Percentiles rank a stretch among this genome's conserved stretches.
Conservation (phyloP, 1,140 invertebrate genomes). For the Dysdera silvatica region DNA sequence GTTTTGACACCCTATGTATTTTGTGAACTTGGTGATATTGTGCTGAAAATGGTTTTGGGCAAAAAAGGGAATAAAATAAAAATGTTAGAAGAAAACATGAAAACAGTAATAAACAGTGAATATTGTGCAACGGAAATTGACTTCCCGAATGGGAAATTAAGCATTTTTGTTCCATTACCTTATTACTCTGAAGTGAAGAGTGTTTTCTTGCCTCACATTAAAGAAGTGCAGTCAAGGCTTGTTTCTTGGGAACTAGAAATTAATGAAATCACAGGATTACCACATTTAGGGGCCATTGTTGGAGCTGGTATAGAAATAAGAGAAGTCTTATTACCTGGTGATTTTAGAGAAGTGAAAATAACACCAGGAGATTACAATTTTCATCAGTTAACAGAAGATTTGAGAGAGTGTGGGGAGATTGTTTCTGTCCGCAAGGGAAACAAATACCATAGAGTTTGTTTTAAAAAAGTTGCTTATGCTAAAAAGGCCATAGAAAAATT, state of each 20-base stretch:
- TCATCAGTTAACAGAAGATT: slow-evolving; percentile 2
- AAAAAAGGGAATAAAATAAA: neutral
- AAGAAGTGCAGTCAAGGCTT: slow-evolving; percentile 3
- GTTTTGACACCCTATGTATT: neutral
- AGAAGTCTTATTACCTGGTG: slow-evolving; percentile 20
- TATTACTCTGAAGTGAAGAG: neutral
- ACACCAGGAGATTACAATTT: neutral
- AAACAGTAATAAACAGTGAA: slow-evolving; percentile 1
- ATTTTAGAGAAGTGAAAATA: slow-evolving; percentile 16
- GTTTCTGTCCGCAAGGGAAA: slow-evolving; percentile 4
- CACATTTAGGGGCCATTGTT: slow-evolving; percentile 1
- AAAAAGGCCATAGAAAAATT: slow-evolving; percentile 10
- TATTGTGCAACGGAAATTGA: slow-evolving; percentile 4
- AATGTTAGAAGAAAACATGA: slow-evolving; percentile 14
- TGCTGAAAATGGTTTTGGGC: slow-evolving; percentile 8
- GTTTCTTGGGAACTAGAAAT: slow-evolving; percentile 9
- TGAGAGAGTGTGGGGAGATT: slow-evolving; percentile 12
- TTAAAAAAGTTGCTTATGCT: slow-evolving; percentile 4
- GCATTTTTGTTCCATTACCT: neutral
- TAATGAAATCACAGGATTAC: neutral
- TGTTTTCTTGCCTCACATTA: slow-evolving; percentile 1
- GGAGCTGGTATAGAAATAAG: slow-evolving; percentile 14
- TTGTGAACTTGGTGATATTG: slow-evolving; percentile 13
- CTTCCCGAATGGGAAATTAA: slow-evolving; percentile 12
- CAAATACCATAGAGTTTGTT: slow-evolving; percentile 18